phyloP scores from a whole-genome alignment of 1,140 invertebrate genomes.

The Tigriopus japonicus region DNA sequence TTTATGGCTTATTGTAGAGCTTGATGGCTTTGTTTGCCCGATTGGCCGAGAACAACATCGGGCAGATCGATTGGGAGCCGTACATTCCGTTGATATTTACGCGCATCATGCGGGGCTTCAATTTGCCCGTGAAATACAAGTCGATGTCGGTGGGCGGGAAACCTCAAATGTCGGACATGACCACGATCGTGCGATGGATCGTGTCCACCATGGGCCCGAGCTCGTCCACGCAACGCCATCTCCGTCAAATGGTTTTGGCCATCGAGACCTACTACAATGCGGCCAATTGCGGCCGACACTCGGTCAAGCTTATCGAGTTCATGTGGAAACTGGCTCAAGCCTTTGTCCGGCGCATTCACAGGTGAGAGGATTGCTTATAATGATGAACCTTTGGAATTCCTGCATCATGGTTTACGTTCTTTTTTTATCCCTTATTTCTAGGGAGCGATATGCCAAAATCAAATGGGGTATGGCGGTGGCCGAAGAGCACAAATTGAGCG shows the following conservation, averaged over 20 bases:
- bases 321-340: conserved; percentile 34
- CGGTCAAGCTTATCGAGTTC: conserved; percentile 36
- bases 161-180: background rate
- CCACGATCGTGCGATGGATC: background rate
- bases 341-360: background rate
- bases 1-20: conserved; percentile 29
- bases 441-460: conserved; percentile 37
- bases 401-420: too few relatives aligned
- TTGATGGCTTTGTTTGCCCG: conserved; percentile 50
- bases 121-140: conserved; percentile 57
- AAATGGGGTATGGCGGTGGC: conserved; percentile 49
- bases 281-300: conserved; percentile 47
- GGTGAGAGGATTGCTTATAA: too few relatives aligned
- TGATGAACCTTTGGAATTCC: too few relatives aligned
- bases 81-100: conserved; percentile 62
- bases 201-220: conserved; percentile 22
- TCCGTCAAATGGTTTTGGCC: conserved; percentile 58
- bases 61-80: conserved; percentile 69
- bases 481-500: conserved; percentile 46
- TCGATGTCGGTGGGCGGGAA: conserved; percentile 23
- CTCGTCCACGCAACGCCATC: conserved; percentile 42
- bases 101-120: conserved; percentile 49
- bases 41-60: conserved; percentile 51
- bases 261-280: conserved; percentile 75
- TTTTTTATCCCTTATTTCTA: too few relatives aligned